phyloP scores from a whole-genome alignment of 1,140 invertebrate genomes.

The Cydia amplana region DNA sequence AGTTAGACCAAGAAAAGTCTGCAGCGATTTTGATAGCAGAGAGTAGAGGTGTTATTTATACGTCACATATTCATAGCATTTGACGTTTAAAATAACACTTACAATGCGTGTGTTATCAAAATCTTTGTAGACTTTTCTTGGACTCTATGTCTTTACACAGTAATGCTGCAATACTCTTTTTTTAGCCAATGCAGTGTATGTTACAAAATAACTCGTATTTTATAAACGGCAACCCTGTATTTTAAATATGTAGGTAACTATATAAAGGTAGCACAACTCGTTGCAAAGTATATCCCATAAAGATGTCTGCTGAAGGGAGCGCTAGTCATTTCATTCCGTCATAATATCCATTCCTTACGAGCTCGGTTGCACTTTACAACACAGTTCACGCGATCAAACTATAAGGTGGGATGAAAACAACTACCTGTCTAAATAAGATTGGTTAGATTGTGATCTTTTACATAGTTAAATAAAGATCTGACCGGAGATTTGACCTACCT shows the following conservation, averaged over 20 bases:
- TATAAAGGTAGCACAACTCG: background rate
- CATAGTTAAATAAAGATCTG: background rate
- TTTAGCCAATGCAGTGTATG: no score
- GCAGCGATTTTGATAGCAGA: no score
- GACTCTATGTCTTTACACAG: no score
- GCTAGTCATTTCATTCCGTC: background rate
- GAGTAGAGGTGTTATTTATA: no score
- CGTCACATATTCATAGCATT: no score
- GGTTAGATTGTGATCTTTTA: background rate
- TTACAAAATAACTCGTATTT: no score
- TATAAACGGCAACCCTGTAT: background rate
- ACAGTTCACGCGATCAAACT: slow-evolving; percentile 7
- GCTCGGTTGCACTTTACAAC: background rate
- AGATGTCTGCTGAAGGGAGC: background rate
- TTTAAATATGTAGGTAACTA: background rate
- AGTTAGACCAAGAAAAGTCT: no score
- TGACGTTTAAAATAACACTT: no score
- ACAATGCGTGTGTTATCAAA: no score
- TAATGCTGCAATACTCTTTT: no score
- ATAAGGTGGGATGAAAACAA: background rate
- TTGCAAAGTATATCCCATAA: slow-evolving; percentile 1
- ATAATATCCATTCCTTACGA: slow-evolving; percentile 11
- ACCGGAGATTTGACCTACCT: background rate
- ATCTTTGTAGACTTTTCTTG: no score
- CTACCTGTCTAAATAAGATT: background rate